Evolutionary conservation across 2,113 vertebrate genomes (phyloP).

Genomic region (Oenanthe melanoleuca): DNA sequence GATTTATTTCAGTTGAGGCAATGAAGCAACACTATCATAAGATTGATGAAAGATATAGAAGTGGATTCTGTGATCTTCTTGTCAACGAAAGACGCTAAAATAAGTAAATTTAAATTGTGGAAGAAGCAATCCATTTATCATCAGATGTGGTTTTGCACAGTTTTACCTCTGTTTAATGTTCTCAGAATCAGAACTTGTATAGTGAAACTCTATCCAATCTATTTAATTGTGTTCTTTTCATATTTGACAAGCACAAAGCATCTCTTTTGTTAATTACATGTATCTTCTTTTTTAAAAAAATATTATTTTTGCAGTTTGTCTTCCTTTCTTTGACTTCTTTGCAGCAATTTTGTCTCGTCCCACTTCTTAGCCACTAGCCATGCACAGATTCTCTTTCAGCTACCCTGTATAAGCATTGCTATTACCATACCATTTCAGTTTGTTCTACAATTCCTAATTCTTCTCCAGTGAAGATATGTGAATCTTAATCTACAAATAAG

Average conservation of each 20-base stretch:
- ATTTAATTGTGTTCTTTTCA: background rate
- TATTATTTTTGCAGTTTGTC: background rate
- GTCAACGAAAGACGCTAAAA: background rate
- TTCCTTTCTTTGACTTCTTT: background rate
- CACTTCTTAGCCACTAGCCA: background rate
- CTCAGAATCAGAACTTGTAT: background rate
- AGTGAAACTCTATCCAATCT: background rate
- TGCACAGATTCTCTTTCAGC: background rate
- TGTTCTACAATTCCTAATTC: background rate
- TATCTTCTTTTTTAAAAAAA: background rate
- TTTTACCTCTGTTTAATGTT: background rate
- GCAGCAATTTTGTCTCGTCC: background rate
- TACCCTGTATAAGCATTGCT: background rate
- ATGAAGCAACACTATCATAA: background rate
- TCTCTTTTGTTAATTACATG: background rate
- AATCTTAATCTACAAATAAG: background rate
- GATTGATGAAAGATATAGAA: background rate
- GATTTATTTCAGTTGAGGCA: background rate
- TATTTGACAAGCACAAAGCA: background rate
- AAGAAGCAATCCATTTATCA: background rate
- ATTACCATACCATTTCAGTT: background rate
- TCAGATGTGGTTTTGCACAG: background rate
- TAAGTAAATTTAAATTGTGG: background rate
- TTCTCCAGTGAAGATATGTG: background rate
- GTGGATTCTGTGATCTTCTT: background rate